phyloP scores from a whole-genome alignment of 2,113 vertebrate species.

The Lepidothrix coronata region DNA sequence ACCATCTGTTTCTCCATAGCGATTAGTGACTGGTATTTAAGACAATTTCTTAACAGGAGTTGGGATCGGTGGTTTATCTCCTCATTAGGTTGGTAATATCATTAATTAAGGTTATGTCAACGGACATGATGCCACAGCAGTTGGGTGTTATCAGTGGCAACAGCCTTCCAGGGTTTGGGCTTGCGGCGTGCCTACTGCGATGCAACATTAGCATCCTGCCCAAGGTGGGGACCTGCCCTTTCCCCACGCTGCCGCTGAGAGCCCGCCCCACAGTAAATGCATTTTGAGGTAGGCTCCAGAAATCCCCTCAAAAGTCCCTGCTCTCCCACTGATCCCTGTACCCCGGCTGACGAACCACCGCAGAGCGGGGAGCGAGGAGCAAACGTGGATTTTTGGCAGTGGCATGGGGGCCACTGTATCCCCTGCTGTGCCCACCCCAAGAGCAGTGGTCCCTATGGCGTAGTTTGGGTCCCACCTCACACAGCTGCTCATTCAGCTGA shows the following conservation, averaged over 20 bases:
- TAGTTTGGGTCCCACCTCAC: background rate
- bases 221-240: background rate
- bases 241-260: background rate
- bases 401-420: no score
- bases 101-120: slow-evolving; percentile 52
- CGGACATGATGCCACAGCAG: slow-evolving; percentile 22
- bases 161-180: slow-evolving; percentile 42
- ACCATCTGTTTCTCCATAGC: slow-evolving; percentile 28
- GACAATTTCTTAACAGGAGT: slow-evolving; percentile 61
- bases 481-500: background rate
- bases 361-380: fast-evolving
- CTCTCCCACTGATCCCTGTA: fast-evolving
- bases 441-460: fast-evolving
- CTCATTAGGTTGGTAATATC: slow-evolving; percentile 39
- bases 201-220: background rate
- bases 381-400: fast-evolving
- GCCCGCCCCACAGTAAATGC: background rate
- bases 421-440: background rate
- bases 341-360: background rate
- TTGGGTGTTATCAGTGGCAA: slow-evolving; percentile 9
- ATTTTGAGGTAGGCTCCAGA: background rate
- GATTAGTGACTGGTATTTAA: slow-evolving; percentile 49
- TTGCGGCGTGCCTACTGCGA: background rate
- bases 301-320: background rate
- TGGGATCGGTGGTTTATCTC: slow-evolving; percentile 45